Percentiles rank a stretch among this genome's conserved stretches.
Evolutionary conservation across 2,797 vertebrate genomes (phyloP).

Genomic region (Microctenopoma steveboyesi): DNA sequence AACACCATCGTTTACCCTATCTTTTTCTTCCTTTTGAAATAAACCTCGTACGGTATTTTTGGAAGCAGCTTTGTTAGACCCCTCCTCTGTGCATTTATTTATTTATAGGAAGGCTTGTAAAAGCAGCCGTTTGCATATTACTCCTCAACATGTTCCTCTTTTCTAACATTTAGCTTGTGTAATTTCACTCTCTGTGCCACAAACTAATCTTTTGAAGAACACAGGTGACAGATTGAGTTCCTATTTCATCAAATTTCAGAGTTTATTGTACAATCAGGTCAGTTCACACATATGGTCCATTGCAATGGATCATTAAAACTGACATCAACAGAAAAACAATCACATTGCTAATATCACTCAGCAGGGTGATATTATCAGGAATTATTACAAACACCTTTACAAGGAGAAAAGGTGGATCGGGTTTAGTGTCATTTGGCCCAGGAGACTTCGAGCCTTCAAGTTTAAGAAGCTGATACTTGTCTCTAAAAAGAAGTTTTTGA

Average conservation of each 20-base stretch:
- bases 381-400: constrained; percentile 66
- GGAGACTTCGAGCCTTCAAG: constrained; percentile 38
- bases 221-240: neutral
- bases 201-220: neutral
- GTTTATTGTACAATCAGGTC: constrained; percentile 78
- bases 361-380: constrained; percentile 35
- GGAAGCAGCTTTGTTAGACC: constrained; percentile 3
- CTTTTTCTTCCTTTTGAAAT: constrained; percentile 1
- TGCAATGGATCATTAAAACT: constrained; percentile 53
- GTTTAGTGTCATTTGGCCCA: constrained; percentile 44
- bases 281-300: constrained; percentile 63
- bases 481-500: constrained; percentile 71
- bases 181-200: neutral
- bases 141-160: constrained; percentile 1
- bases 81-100: constrained; percentile 9
- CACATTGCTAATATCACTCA: constrained; percentile 63
- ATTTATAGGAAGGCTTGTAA: neutral
- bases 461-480: constrained; percentile 57
- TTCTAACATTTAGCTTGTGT: neutral
- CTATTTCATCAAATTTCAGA: constrained; percentile 61
- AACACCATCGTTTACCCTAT: neutral
- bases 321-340: constrained; percentile 66
- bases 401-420: constrained; percentile 43
- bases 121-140: constrained; percentile 12
- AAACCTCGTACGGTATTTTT: constrained; percentile 12